These are phyloP conservation scores for Antitype chi DNA, from an alignment of 2,888 invertebrate species.

Conservation along the genomic window DNA sequence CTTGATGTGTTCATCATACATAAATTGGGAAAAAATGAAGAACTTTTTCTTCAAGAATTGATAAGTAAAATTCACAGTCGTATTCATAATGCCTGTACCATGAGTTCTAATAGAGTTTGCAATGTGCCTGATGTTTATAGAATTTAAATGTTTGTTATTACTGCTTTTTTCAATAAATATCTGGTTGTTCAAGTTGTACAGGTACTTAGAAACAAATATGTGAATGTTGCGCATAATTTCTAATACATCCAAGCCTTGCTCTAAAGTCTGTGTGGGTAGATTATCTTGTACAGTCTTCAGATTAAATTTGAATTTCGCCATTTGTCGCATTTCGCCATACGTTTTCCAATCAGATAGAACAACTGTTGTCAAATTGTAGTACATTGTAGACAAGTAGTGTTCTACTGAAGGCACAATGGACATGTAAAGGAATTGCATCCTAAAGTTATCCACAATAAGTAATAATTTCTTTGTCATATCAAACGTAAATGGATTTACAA, in stretches of 20 bases:
- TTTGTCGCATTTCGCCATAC: constrained; percentile 98
- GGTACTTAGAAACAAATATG: constrained; percentile 97
- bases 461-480: constrained; percentile 92
- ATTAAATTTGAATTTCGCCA: constrained; percentile 96
- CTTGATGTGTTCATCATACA: constrained; percentile 99
- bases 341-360: constrained; percentile 99
- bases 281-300: constrained; percentile 97
- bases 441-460: constrained; percentile 90
- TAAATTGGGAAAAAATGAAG: constrained; percentile 98
- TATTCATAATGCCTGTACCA: constrained; percentile 98
- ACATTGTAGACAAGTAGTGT: constrained; percentile 97
- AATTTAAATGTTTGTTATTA: constrained; percentile 98
- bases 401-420: constrained; percentile 94
- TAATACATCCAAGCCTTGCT: constrained; percentile 98
- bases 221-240: constrained; percentile 99
- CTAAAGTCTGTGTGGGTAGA: constrained; percentile 98
- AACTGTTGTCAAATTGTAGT: constrained; percentile 99
- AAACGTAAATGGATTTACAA: constrained; percentile 93
- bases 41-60: constrained; percentile 98
- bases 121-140: constrained; percentile 98
- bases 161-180: constrained; percentile 98
- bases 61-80: constrained; percentile 97
- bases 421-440: constrained; percentile 90
- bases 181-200: constrained; percentile 99
- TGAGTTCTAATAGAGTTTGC: constrained; percentile 99